Conservation (phyloP, 1,140 invertebrate genomes). For the Hypsibius dujardini region DNA sequence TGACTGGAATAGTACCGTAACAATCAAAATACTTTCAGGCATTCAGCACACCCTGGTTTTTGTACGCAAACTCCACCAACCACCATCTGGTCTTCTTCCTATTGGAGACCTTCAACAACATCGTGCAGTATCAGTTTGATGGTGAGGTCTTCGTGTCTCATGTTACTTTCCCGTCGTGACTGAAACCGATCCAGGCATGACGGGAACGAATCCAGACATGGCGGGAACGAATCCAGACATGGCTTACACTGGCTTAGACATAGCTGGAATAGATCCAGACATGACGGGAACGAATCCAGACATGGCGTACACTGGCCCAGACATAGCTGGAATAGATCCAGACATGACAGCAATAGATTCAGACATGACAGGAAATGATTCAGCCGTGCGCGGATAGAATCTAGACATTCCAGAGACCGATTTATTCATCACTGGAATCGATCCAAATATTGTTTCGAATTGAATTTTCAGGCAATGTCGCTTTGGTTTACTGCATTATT, state of each 20-base stretch:
- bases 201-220: neutral
- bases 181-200: no score
- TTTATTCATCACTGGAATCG: no score
- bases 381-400: no score
- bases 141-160: conserved; percentile 42
- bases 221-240: no score
- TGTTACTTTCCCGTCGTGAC: neutral
- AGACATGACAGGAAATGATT: no score
- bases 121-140: conserved; percentile 99
- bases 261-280: no score
- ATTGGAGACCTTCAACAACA: conserved; percentile 98
- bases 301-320: no score
- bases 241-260: neutral
- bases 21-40: conserved; percentile 37
- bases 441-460: no score
- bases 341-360: no score
- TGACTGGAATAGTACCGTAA: conserved; percentile 12
- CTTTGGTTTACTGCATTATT: conserved; percentile 96
- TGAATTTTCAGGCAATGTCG: conserved; percentile 59
- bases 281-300: no score
- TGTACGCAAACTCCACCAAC: conserved; percentile 84
- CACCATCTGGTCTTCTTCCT: conserved; percentile 97
- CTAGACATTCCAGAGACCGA: no score
- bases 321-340: no score
- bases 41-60: conserved; percentile 96